These are phyloP conservation scores for Julus scandinavius DNA, from an alignment of 2,888 invertebrate species.

Conservation along the genomic window DNA sequence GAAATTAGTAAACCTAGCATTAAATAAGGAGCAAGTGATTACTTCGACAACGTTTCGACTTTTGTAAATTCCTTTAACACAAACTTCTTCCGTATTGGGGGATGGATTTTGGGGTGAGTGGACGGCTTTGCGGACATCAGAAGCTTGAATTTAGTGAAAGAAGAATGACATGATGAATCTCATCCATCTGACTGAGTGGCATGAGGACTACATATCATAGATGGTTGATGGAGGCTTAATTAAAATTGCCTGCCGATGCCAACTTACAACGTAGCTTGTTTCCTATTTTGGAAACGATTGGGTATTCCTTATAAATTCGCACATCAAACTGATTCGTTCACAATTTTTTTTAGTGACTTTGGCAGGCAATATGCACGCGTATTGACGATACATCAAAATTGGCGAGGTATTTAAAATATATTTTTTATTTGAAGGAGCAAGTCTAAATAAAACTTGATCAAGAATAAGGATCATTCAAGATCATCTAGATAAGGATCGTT, in stretches of 20 bases:
- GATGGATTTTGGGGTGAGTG: conserved; percentile 2
- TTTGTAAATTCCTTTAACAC: neutral
- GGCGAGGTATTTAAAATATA: too few species aligned
- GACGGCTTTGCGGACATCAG: neutral
- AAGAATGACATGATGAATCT: conserved; percentile 17
- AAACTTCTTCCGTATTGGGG: conserved; percentile 4
- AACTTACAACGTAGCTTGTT: neutral
- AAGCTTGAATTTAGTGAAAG: neutral
- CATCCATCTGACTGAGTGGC: conserved; percentile 38
- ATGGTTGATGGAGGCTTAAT: conserved; percentile 21
- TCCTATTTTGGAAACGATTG: neutral
- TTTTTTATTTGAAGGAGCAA: too few species aligned
- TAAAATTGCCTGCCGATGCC: neutral
- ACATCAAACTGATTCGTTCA: neutral
- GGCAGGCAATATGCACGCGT: neutral
- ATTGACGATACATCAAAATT: neutral
- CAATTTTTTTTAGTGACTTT: neutral
- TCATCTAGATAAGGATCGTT: too few species aligned
- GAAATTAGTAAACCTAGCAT: neutral
- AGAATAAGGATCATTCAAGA: too few species aligned
- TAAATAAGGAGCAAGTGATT: neutral
- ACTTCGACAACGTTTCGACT: neutral
- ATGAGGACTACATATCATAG: neutral
- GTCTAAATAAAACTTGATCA: too few species aligned
- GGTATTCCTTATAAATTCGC: neutral